phyloP scores from a whole-genome alignment of 2,888 invertebrate species.

The Stegana nigrithorax region DNA sequence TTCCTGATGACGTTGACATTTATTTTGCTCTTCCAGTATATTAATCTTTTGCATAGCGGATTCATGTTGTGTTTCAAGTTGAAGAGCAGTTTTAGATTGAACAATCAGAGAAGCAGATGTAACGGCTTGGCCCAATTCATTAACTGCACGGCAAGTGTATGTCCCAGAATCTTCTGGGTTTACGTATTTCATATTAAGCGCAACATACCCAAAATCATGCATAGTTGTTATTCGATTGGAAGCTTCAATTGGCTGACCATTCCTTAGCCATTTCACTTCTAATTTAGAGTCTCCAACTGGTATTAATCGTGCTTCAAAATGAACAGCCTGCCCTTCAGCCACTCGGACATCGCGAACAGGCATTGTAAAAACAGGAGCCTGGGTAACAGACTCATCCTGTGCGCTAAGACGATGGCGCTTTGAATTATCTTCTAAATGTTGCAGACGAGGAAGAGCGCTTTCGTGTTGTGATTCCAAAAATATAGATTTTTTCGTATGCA shows the following conservation, averaged over 20 bases:
- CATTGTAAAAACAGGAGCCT: conserved; percentile 92
- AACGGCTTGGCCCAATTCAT: conserved; percentile 94
- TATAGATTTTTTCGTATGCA: conserved; percentile 87
- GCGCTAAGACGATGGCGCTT: conserved; percentile 79
- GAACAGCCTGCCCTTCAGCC: conserved; percentile 91
- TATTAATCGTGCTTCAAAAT: conserved; percentile 93
- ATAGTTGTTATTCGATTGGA: conserved; percentile 93
- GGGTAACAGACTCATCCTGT: conserved; percentile 83
- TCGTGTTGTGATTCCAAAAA: conserved; percentile 90
- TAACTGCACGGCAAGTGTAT: conserved; percentile 92
- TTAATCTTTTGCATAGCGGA: conserved; percentile 88
- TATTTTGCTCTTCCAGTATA: conserved; percentile 84
- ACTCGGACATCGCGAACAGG: conserved; percentile 88
- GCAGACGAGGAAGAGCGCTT: conserved; percentile 82
- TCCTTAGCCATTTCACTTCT: conserved; percentile 93
- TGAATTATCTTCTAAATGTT: conserved; percentile 84
- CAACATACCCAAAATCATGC: conserved; percentile 98
- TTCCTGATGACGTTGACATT: conserved; percentile 83
- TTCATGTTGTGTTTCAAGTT: conserved; percentile 90
- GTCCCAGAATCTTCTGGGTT: conserved; percentile 97
- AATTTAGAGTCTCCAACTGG: conserved; percentile 94
- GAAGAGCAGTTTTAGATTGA: conserved; percentile 88
- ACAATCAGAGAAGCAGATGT: conserved; percentile 92
- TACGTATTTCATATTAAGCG: conserved; percentile 92
- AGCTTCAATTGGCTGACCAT: conserved; percentile 90